A percentile compares a stretch with the other conserved stretches of the same genome.
Evolutionary conservation across 1,140 invertebrate genomes (phyloP).

Genomic region (Homarus americanus): DNA sequence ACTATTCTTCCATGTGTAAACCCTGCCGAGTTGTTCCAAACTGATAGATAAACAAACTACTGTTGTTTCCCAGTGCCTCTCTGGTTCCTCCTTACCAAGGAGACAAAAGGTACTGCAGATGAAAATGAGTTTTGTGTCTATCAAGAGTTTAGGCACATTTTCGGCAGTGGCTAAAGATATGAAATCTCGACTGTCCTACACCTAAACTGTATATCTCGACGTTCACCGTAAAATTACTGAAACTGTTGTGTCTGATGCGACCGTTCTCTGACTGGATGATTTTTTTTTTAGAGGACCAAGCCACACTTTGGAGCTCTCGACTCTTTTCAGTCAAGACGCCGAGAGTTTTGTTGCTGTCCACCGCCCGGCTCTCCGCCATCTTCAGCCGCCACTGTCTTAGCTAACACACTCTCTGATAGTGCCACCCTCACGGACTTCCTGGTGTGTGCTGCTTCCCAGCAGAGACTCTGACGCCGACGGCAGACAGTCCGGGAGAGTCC

Average conservation of each 20-base stretch:
- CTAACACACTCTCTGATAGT: constrained; percentile 47
- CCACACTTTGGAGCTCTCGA: constrained; percentile 49
- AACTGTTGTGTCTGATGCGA: constrained; percentile 45
- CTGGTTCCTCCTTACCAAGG: background rate
- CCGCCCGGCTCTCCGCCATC: constrained; percentile 28
- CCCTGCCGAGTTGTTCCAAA: background rate
- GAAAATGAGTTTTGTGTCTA: background rate
- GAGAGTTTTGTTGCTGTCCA: constrained; percentile 47
- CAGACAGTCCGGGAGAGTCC: constrained; percentile 49
- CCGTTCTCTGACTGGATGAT: constrained; percentile 60
- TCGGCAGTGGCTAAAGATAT: background rate
- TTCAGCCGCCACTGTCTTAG: constrained; percentile 43
- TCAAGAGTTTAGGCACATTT: constrained; percentile 23
- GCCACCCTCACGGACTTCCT: constrained; percentile 47
- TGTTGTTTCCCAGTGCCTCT: background rate
- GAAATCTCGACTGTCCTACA: constrained; percentile 33
- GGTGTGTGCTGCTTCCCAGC: constrained; percentile 53
- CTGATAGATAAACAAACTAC: background rate
- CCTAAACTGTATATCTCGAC: constrained; percentile 28
- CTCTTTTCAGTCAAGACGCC: constrained; percentile 65
- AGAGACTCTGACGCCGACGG: constrained; percentile 36
- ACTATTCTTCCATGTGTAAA: background rate
- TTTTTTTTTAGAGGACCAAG: constrained; percentile 32
- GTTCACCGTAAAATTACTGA: constrained; percentile 19
- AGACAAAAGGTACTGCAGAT: background rate